These are phyloP conservation scores for Metridium senile DNA, from an alignment of 92 coral and sea anemone genomes.

Conservation along the genomic window DNA sequence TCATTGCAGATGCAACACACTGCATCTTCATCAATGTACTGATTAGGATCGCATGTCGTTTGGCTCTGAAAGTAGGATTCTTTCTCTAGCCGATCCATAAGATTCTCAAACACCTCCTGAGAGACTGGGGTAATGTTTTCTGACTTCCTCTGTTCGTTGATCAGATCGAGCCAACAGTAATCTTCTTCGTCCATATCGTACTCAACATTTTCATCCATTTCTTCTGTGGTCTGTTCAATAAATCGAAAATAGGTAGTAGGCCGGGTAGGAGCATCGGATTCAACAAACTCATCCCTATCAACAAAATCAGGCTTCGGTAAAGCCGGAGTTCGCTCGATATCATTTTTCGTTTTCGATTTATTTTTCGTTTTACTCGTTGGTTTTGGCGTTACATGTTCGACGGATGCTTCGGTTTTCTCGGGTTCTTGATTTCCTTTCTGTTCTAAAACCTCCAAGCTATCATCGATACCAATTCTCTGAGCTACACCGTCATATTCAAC, in stretches of 20 bases:
- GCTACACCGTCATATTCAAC: constrained; percentile 93
- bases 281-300: constrained; percentile 56
- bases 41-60: constrained; percentile 95
- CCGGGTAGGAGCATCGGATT: constrained; percentile 91
- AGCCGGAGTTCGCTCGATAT: constrained; percentile 50
- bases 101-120: constrained; percentile 95
- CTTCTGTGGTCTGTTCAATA: constrained; percentile 96
- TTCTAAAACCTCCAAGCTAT: constrained; percentile 74
- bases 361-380: constrained; percentile 82
- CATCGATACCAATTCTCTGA: constrained; percentile 89
- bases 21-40: constrained; percentile 99
- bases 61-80: constrained; percentile 99
- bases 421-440: constrained; percentile 58
- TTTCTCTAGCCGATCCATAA: constrained; percentile 97
- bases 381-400: constrained; percentile 67
- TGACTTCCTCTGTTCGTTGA: constrained; percentile 89
- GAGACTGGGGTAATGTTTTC: constrained; percentile 97
- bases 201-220: constrained; percentile 96
- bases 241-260: constrained; percentile 96
- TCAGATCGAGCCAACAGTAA: constrained; percentile 82
- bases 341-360: constrained; percentile 66
- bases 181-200: constrained; percentile 99
- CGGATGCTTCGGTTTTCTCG: constrained; percentile 62
- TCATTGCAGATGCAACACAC: constrained; percentile 99
- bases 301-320: constrained; percentile 75